Evolutionary conservation across 1,140 invertebrate genomes (phyloP).

Genomic region (Trichonephila inaurata): DNA sequence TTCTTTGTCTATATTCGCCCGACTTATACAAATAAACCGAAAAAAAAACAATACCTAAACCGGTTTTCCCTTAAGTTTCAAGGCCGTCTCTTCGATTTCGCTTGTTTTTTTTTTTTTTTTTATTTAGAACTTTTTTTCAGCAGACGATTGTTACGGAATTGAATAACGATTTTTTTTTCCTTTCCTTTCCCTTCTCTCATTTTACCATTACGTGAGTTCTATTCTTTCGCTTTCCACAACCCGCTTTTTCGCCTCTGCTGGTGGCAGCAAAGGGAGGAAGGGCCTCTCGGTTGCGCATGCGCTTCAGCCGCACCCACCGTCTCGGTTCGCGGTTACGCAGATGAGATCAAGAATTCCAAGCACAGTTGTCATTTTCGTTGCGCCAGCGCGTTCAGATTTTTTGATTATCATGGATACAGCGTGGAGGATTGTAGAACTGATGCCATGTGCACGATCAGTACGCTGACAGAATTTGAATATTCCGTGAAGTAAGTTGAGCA

Average conservation of each 20-base stretch:
- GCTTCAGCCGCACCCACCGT: conserved; percentile 70
- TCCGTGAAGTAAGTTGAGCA: conserved; percentile 1
- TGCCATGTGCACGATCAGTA: conserved; percentile 14
- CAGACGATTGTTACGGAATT: conserved; percentile 37
- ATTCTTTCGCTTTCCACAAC: conserved; percentile 32
- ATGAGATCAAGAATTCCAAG: conserved; percentile 48
- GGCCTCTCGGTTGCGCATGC: conserved; percentile 66
- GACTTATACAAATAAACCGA: conserved; percentile 19
- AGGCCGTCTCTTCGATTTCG: conserved; percentile 52
- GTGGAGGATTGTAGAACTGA: not conserved
- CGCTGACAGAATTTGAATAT: conserved; percentile 3
- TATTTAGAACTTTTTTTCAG: conserved; percentile 32
- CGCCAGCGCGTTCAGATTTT: not conserved
- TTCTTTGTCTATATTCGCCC: conserved; percentile 63
- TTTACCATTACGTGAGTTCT: conserved; percentile 44
- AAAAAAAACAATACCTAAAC: conserved; percentile 26
- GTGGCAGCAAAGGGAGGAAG: conserved; percentile 65
- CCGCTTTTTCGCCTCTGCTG: conserved; percentile 55
- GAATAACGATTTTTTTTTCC: conserved; percentile 17
- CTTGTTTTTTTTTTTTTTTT: conserved; percentile 1
- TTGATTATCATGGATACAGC: conserved; percentile 12
- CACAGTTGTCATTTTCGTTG: conserved; percentile 45
- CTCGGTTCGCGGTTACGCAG: conserved; percentile 23
- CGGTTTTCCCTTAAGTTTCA: conserved; percentile 65
- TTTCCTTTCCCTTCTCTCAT: not conserved